These are phyloP conservation scores for Mesaphorura yosii DNA, from an alignment of 1,140 invertebrate species.

Conservation along the genomic window DNA sequence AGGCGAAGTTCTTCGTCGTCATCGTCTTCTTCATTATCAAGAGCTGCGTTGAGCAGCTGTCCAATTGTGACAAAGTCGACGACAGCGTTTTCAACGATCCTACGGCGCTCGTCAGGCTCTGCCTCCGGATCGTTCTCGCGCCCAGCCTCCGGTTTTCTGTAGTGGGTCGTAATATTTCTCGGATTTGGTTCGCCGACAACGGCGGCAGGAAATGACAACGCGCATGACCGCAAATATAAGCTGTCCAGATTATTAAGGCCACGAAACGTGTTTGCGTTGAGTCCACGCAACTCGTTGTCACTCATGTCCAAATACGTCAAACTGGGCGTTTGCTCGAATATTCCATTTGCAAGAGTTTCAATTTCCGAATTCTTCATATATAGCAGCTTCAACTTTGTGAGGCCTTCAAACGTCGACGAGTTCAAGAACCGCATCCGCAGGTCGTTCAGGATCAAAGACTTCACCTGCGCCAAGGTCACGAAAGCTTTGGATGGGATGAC, in stretches of 20 bases:
- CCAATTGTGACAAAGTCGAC: background rate
- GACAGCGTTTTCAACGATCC: background rate
- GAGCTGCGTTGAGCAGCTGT: background rate
- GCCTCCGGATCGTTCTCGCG: background rate
- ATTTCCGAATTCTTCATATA: slow-evolving; percentile 1
- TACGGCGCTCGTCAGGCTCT: background rate
- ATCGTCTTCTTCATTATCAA: background rate
- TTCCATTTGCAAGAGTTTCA: slow-evolving; percentile 7
- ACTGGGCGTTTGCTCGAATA: background rate
- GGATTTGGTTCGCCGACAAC: background rate
- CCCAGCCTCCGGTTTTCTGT: no score
- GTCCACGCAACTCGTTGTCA: background rate
- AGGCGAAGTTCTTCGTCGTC: no score
- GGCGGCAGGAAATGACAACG: background rate
- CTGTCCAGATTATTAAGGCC: slow-evolving; percentile 1
- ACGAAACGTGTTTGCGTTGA: slow-evolving; percentile 12
- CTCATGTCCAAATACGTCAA: slow-evolving; percentile 1
- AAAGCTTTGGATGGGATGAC: background rate
- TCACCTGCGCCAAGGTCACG: slow-evolving; percentile 2
- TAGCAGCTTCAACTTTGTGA: slow-evolving; percentile 4
- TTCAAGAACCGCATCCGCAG: background rate
- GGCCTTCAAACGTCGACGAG: background rate
- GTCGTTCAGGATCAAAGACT: background rate
- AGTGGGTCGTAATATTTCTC: background rate
- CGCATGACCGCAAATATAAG: background rate